Percentiles rank a stretch among this genome's conserved stretches.
These are phyloP conservation scores for Drosophila repleta DNA, from an alignment of 1,140 invertebrate genomes.

Conservation along the genomic window DNA sequence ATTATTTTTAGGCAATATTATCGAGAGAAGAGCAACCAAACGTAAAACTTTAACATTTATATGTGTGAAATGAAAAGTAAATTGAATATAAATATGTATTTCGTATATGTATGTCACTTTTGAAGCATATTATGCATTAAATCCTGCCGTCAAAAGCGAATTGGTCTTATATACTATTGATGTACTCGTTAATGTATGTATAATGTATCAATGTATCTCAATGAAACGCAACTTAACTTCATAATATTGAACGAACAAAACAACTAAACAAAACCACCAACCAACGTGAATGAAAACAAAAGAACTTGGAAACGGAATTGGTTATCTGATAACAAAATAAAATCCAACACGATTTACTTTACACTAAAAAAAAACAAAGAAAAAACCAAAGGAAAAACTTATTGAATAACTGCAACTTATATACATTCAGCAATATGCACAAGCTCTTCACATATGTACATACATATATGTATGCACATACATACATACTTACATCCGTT, in stretches of 20 bases:
- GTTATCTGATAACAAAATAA: constrained; percentile 47
- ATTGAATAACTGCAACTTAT: constrained; percentile 40
- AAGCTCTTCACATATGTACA: not conserved
- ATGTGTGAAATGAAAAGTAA: constrained; percentile 43
- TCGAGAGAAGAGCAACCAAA: constrained; percentile 30
- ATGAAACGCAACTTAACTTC: constrained; percentile 49
- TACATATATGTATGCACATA: not conserved
- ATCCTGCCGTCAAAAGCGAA: constrained; percentile 77
- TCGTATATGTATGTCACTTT: constrained; percentile 72
- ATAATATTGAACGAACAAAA: constrained; percentile 42
- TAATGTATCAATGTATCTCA: constrained; percentile 44
- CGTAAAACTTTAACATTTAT: constrained; percentile 56
- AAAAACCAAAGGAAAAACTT: not conserved
- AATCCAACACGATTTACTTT: constrained; percentile 71
- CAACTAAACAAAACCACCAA: constrained; percentile 72
- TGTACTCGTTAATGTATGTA: constrained; percentile 34
- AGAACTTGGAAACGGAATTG: constrained; percentile 64
- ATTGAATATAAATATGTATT: constrained; percentile 40
- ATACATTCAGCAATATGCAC: constrained; percentile 3
- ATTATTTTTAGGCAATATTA: constrained; percentile 66
- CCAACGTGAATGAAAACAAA: constrained; percentile 36
- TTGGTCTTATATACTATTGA: constrained; percentile 66
- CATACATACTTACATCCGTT: constrained; percentile 1
- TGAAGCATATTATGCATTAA: constrained; percentile 74
- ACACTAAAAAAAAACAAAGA: constrained; percentile 12